A percentile compares a stretch with the other conserved stretches of the same genome.
Conservation (phyloP, 92 coral and sea anemone genomes). For the Parazoanthus atlanticus region DNA sequence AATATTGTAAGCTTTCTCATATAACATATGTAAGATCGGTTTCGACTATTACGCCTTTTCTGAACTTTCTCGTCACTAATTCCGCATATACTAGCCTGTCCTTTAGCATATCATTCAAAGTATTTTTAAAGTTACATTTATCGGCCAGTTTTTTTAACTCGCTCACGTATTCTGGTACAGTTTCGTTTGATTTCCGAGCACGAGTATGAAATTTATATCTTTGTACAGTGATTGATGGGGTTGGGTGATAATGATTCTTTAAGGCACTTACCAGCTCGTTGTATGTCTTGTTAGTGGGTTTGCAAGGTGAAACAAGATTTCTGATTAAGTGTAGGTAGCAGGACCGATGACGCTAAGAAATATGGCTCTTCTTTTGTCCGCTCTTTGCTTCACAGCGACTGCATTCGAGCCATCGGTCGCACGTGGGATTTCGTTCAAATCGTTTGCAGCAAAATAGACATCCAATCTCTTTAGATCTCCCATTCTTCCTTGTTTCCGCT, state of each 20-base stretch:
- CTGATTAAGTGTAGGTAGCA: neutral
- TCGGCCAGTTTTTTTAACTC: conserved; percentile 15
- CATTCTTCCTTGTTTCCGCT: too few species aligned
- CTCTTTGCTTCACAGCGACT: neutral
- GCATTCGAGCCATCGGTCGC: neutral
- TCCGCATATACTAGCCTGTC: conserved; percentile 8
- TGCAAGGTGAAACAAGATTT: conserved; percentile 15
- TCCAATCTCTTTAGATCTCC: too few species aligned
- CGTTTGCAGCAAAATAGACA: too few species aligned
- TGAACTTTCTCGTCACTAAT: conserved; percentile 19
- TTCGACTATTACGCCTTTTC: conserved; percentile 12
- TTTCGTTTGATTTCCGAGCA: conserved; percentile 18
- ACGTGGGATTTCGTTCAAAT: too few species aligned
- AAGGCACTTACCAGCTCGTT: conserved; percentile 37
- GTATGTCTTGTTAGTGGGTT: conserved; percentile 19
- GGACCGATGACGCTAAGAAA: conserved; percentile 1
- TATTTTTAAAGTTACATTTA: conserved; percentile 14
- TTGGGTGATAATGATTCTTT: conserved; percentile 22
- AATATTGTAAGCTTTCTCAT: conserved; percentile 3
- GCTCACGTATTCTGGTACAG: conserved; percentile 29
- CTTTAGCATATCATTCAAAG: conserved; percentile 32
- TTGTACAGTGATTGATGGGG: conserved; percentile 35
- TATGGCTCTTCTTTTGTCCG: neutral
- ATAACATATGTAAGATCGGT: neutral
- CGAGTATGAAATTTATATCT: conserved; percentile 25